Percentiles rank a stretch among this genome's conserved stretches.
phyloP scores from a whole-genome alignment of 1,140 invertebrate species.

The Globodera rostochiensis region DNA sequence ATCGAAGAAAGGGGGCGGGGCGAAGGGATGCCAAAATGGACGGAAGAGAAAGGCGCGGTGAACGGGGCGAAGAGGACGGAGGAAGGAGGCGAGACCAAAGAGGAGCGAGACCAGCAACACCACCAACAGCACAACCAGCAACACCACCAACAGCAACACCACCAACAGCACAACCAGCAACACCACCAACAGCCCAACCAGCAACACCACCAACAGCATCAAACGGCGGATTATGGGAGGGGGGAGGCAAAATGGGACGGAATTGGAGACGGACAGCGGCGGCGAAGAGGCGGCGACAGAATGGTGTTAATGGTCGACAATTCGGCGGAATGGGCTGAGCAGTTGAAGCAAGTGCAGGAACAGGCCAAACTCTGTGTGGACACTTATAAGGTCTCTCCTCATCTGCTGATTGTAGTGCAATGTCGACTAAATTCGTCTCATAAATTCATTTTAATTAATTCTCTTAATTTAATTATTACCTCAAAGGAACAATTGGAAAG shows the following conservation, averaged over 20 bases:
- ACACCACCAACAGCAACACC: too few species aligned
- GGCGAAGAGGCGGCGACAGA: background rate
- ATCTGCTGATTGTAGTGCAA: too few species aligned
- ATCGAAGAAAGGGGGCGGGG: background rate
- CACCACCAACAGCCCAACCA: background rate
- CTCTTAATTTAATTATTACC: too few species aligned
- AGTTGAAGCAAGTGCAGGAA: conserved; percentile 19
- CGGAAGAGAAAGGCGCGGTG: background rate
- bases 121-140: too few species aligned
- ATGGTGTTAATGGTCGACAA: conserved; percentile 19
- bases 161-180: background rate
- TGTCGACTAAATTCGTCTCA: too few species aligned
- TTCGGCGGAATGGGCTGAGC: conserved; percentile 10
- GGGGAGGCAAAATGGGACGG: background rate
- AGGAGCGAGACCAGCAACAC: background rate
- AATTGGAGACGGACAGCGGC: background rate
- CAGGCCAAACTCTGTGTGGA: conserved; percentile 15
- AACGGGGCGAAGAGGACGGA: background rate
- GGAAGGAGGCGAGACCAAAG: background rate
- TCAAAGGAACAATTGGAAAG: conserved; percentile 31
- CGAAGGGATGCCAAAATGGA: background rate
- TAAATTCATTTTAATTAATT: too few species aligned
- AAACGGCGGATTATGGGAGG: background rate
- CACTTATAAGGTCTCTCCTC: background rate
- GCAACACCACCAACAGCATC: background rate